phyloP scores from a whole-genome alignment of 1,140 invertebrate genomes.

The Andrena cerasifolii region DNA sequence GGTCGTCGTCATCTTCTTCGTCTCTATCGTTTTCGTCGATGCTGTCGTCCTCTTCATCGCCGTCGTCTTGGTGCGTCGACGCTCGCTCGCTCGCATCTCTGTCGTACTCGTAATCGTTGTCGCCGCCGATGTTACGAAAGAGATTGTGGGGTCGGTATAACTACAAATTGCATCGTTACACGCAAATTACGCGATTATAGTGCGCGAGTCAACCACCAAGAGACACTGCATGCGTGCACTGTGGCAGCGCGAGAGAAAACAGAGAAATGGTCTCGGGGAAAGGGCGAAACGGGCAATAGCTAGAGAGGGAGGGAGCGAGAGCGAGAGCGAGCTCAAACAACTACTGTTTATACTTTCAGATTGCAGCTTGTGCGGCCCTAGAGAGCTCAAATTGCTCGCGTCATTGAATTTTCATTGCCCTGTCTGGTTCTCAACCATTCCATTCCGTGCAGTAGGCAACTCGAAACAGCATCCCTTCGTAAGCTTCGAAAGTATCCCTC shows the following conservation, averaged over 20 bases:
- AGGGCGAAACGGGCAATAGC: conserved; percentile 5
- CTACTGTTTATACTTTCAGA: conserved; percentile 74
- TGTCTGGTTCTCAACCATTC: conserved; percentile 49
- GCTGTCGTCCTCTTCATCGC: background rate
- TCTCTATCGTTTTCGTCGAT: background rate
- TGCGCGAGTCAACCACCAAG: conserved; percentile 62
- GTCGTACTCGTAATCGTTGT: conserved; percentile 46
- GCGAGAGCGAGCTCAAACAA: conserved; percentile 47
- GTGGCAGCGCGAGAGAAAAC: conserved; percentile 45
- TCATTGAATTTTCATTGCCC: conserved; percentile 73
- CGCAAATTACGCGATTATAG: conserved; percentile 77
- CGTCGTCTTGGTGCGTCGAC: background rate
- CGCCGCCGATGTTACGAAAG: conserved; percentile 42
- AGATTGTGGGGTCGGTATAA: conserved; percentile 62
- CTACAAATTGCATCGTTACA: conserved; percentile 79
- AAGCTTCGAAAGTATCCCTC: background rate
- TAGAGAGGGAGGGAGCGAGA: conserved; percentile 14
- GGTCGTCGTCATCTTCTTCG: background rate
- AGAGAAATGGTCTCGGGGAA: conserved; percentile 21
- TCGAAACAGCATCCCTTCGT: conserved; percentile 11
- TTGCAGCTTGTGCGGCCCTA: conserved; percentile 60
- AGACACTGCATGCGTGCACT: conserved; percentile 45
- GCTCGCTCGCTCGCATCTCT: conserved; percentile 10
- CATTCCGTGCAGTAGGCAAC: conserved; percentile 41
- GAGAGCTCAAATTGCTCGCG: conserved; percentile 67